Conservation (phyloP, 2,888 invertebrate genomes). For the Lapara coniferarum region DNA sequence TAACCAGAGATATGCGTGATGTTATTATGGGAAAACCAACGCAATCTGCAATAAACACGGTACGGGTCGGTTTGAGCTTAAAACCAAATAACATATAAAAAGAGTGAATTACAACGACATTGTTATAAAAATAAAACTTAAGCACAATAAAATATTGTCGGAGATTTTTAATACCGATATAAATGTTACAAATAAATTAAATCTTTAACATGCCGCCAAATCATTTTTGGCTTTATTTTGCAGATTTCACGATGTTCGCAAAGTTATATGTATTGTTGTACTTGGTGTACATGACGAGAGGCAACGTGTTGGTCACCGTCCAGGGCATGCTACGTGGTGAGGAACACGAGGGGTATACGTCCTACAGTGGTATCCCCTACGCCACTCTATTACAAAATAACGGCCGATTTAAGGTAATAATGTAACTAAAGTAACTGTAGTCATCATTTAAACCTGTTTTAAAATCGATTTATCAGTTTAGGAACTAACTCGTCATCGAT, state of each 20-base stretch:
- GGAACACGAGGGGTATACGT: slow-evolving; percentile 57
- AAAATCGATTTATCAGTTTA: not conserved
- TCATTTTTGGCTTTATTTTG: not conserved
- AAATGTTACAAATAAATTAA: no score
- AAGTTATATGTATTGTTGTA: slow-evolving; percentile 32
- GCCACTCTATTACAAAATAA: slow-evolving; percentile 47
- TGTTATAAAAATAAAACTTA: no score
- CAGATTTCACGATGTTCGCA: not conserved
- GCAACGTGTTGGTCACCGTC: slow-evolving; percentile 53
- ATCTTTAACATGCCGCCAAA: not conserved
- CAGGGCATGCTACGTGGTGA: slow-evolving; percentile 66
- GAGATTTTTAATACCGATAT: no score
- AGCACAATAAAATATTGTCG: no score
- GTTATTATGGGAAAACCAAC: not conserved
- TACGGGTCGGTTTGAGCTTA: not conserved
- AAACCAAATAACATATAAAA: not conserved
- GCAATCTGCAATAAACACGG: not conserved
- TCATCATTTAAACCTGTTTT: no score
- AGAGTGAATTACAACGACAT: not conserved
- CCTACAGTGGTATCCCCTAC: slow-evolving; percentile 71
- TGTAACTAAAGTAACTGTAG: not conserved
- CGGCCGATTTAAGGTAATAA: slow-evolving; percentile 65
- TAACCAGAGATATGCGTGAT: slow-evolving; percentile 3
- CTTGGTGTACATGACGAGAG: slow-evolving; percentile 35
- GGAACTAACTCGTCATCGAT: no score